These are phyloP conservation scores for Leuciscus idus DNA, from an alignment of 2,113 vertebrate genomes.

Conservation along the genomic window DNA sequence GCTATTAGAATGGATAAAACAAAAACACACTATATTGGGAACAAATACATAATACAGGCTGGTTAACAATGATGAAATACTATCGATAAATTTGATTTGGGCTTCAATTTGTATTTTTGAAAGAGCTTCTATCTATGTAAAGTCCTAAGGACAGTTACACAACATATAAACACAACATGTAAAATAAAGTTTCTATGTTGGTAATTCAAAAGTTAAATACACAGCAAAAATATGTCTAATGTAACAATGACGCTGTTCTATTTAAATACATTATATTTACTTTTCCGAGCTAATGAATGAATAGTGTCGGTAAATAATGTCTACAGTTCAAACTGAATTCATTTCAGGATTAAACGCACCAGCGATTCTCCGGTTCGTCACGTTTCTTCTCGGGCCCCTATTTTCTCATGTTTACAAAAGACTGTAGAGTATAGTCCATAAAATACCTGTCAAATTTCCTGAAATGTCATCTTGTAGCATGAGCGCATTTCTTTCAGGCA, in stretches of 20 bases:
- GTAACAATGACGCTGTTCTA: not conserved
- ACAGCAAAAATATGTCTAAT: not conserved
- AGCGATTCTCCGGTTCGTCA: not conserved
- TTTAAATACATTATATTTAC: no score
- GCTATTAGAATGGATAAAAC: not conserved
- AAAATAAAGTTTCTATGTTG: not conserved
- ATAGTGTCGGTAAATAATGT: not conserved
- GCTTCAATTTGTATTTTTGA: not conserved
- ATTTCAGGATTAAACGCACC: not conserved
- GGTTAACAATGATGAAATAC: not conserved
- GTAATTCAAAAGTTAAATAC: not conserved
- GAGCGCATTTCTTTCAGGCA: conserved; percentile 39
- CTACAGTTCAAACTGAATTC: not conserved
- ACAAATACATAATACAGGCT: not conserved
- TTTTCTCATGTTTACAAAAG: not conserved
- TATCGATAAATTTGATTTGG: not conserved
- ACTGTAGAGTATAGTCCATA: not conserved
- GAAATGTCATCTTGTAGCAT: conserved; percentile 6
- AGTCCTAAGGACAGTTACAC: not conserved
- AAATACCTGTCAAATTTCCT: not conserved
- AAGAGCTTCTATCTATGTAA: not conserved
- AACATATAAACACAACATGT: not conserved
- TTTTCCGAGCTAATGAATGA: not conserved
- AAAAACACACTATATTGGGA: not conserved
- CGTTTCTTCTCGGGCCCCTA: not conserved